Base-by-base conservation (phyloP, 2,888 invertebrate genomes). In the Cheilosia soror region DNA sequence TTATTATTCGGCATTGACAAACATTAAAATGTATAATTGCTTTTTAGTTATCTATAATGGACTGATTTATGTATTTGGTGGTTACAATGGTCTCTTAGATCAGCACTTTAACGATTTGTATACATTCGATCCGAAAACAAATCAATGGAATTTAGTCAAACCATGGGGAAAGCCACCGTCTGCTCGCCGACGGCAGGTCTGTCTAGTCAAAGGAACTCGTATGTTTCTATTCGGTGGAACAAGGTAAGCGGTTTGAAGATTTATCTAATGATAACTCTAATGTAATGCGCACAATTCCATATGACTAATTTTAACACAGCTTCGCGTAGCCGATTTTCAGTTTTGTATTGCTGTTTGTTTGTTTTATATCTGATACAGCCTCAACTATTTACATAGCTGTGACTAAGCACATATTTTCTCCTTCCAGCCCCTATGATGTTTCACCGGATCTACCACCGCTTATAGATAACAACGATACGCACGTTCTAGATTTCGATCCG, bases 191-290 rank as follows among this genome's bases (percentile, higher is more conserved):
- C 93, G 96, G 60, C 98, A 98, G 92, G 97, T 96, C 66, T 97
- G 97, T 90, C 94, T 97, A 89, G 93, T 96, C 57, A 94, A 96
- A 88, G 94, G 94, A 13, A 94, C 95, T 87, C 94, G 95, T 89
- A 94, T 97, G 88, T 98, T 95, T 91, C 93, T 98, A 73, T 98
- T 98, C 93, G 98, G 98, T 58, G 98, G 98, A 49, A 98, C 98
- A 73, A 97, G 97, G 96, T 96, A 92, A 89, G 62, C 13, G 27
- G n/a, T 31, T 11, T 40, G 20, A 20, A 0, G 20, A 20, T 20
- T 20, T 20, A 20, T 20, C 20, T 20, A 20, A 20, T 20, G 20
- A 20, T 20, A 1, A 20, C 20, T 20, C 20, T 20, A 20, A 20
- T 20, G 20, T 20, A 20, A 20, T 20, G 20, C 2, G 1, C 20